Conservation (phyloP, 2,113 vertebrate species). For the Recurvirostra avosetta region DNA sequence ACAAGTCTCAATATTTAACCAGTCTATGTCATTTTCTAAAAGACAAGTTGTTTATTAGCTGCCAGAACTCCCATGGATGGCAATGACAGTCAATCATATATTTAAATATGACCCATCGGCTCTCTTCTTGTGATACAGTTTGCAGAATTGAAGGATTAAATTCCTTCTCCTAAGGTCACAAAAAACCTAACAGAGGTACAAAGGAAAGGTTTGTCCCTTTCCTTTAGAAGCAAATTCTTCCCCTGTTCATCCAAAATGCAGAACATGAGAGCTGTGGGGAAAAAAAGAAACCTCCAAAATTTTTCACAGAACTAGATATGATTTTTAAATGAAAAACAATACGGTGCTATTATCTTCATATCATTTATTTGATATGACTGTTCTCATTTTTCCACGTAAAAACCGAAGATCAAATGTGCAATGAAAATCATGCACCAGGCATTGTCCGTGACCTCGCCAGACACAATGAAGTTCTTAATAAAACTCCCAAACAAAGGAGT, state of each 20-base stretch:
- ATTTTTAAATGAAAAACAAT: not conserved
- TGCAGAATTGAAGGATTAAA: not conserved
- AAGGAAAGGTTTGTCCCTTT: not conserved
- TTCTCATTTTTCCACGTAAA: not conserved
- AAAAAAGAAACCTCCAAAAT: not conserved
- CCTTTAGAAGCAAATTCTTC: not conserved
- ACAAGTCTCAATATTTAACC: not conserved
- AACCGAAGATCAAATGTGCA: not conserved
- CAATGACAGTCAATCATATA: not conserved
- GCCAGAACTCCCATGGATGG: not conserved
- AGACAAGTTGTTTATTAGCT: not conserved
- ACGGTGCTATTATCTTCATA: not conserved
- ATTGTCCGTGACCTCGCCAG: not conserved
- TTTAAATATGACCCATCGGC: not conserved
- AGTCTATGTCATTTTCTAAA: not conserved
- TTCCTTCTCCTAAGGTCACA: not conserved
- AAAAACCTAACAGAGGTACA: not conserved
- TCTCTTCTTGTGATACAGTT: not conserved
- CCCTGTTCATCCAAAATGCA: not conserved
- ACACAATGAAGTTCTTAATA: not conserved
- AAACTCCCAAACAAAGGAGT: not conserved
- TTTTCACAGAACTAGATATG: not conserved
- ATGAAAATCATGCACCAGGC: not conserved
- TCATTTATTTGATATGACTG: not conserved
- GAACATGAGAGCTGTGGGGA: not conserved